Evolutionary conservation across 2,113 vertebrate species (phyloP).

Genomic region (Gavialis gangeticus): DNA sequence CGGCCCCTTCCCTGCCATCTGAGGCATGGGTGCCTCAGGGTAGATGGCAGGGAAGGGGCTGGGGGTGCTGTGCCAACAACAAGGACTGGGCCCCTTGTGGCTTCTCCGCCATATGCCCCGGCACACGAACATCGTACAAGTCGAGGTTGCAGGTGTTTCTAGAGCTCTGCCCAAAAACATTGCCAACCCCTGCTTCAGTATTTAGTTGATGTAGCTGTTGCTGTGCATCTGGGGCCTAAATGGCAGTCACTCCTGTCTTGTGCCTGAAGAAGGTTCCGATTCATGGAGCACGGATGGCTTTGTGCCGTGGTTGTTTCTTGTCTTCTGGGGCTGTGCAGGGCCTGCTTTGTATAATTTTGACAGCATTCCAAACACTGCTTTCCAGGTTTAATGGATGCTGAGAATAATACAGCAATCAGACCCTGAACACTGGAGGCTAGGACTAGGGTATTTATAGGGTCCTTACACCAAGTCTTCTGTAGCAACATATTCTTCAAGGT

Average conservation of each 20-base stretch:
- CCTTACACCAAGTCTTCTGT: fast-evolving
- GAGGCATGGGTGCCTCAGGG: too few relatives aligned
- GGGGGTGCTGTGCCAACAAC: too few relatives aligned
- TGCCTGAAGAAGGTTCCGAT: fast-evolving
- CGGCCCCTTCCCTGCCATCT: too few relatives aligned
- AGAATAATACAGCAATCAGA: neutral
- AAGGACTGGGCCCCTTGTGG: too few relatives aligned
- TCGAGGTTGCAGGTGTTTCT: too few relatives aligned
- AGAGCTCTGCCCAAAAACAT: fast-evolving
- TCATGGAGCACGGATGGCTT: neutral
- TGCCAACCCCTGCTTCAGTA: fast-evolving
- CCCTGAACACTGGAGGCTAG: neutral
- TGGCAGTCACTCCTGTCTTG: neutral
- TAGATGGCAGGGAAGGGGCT: too few relatives aligned
- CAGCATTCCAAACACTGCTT: fast-evolving
- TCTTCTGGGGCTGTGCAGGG: fast-evolving
- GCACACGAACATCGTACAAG: too few relatives aligned
- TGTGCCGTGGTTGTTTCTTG: fast-evolving
- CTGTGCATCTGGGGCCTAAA: fast-evolving
- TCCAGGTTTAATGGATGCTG: fast-evolving
- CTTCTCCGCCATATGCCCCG: too few relatives aligned
- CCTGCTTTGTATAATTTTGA: neutral
- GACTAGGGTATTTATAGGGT: fast-evolving
- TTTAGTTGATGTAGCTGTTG: neutral
- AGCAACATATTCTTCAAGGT: fast-evolving